Evolutionary conservation across 2,113 vertebrate species (phyloP), one percentile per base, ranked within the genome.

Genomic region (Seriola rivoliana): DNA sequence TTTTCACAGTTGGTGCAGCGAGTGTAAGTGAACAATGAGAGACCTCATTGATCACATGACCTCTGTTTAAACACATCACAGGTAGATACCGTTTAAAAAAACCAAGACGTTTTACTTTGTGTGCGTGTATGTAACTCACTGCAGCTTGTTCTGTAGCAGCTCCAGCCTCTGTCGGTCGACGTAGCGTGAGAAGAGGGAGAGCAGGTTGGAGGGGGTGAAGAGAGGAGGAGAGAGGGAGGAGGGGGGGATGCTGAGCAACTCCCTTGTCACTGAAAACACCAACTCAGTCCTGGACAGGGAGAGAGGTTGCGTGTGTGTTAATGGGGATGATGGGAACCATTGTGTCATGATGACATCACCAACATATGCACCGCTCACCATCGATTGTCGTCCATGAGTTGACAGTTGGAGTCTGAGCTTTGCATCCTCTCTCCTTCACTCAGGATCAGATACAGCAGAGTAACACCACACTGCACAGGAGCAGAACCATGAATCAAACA

Each of bases 401-500:
- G 96, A 4, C 96, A 86, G 88, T 95, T 91, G 0, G 93, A 81
- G 32, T 97, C 95, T 0, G 96, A 96, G 92, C 95, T 97, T 90
- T 97, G 97, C 87, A 99, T 92, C 50, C 97, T 94, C 89, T 99
- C 98, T 48, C 97, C 97, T 12, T 98, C 97, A 81, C 97, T 98
- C 94, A 99, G 93, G 81, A 98, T 94, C 92, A 98, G 79, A 54
- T 96, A 98, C 3, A 99, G 95, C 90, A 99, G 93, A 23, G 98
- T 99, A 85, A 99, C 96, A 52, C 98, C 98, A 8, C 98, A 98
- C 98, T 99, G 73, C 0, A 81, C n/a, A 66, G 4, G 71, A 38
- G 34, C 34, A 29, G 29, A 29, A 25, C 25, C 25, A 25, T 2
- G 2, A 25, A 29, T 29, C 8, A 38, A 38, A 38, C 38, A 38